Evolutionary conservation across 2,888 invertebrate genomes (phyloP).

Genomic region (Abrostola tripartita): DNA sequence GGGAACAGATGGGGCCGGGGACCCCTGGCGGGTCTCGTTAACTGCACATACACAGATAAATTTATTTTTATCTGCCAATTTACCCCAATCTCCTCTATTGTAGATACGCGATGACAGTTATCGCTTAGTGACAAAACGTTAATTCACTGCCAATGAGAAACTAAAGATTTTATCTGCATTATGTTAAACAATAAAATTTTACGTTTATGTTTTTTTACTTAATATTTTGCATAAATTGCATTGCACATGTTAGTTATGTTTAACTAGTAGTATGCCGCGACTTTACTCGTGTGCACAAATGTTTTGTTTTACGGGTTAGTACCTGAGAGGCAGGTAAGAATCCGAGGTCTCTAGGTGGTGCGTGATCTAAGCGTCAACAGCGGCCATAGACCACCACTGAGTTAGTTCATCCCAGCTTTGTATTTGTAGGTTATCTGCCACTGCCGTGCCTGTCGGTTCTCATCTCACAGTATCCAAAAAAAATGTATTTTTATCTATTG

Average conservation of each 20-base stretch:
- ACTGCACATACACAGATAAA: constrained; percentile 80
- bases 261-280: not conserved
- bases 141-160: constrained; percentile 43
- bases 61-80: constrained; percentile 86
- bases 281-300: no score
- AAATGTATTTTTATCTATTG: no score
- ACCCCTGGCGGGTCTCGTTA: constrained; percentile 81
- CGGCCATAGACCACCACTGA: no score
- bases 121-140: constrained; percentile 68
- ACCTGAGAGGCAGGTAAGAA: no score
- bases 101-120: constrained; percentile 76
- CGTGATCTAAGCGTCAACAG: no score
- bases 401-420: no score
- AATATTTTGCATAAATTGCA: constrained; percentile 8
- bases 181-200: constrained; percentile 10
- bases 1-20: constrained; percentile 75
- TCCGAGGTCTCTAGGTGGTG: no score
- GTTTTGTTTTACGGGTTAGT: no score
- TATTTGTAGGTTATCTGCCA: no score
- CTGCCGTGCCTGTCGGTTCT: no score
- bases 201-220: not conserved
- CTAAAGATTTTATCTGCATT: constrained; percentile 38
- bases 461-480: no score
- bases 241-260: not conserved
- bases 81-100: constrained; percentile 84